Conservation (phyloP, 2,797 vertebrate species). For the Sebastes kiyomatsui region DNA sequence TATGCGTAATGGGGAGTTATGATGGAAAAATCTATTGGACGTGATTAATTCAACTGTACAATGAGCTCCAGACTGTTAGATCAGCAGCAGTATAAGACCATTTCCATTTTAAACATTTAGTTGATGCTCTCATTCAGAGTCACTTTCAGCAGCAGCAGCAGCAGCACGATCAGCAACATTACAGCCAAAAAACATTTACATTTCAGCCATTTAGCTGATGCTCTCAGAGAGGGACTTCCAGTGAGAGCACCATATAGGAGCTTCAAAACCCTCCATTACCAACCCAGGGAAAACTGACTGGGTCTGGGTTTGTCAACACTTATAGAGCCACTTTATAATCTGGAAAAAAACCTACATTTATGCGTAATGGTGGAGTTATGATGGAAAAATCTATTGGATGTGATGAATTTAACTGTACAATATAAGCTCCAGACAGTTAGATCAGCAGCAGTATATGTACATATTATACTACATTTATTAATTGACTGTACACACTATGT, state of each 20-base stretch:
- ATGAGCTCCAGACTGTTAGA: background rate
- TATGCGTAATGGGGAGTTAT: background rate
- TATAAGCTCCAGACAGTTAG: too few relatives aligned
- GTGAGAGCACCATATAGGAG: background rate
- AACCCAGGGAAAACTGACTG: background rate
- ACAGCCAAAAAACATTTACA: slow-evolving; percentile 52
- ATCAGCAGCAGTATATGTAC: too few relatives aligned
- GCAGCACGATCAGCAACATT: slow-evolving; percentile 28
- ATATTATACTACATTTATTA: too few relatives aligned
- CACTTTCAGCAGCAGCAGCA: slow-evolving; percentile 10
- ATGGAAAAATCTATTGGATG: too few relatives aligned
- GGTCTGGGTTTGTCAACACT: too few relatives aligned
- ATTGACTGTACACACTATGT: too few relatives aligned
- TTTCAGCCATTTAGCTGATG: slow-evolving; percentile 54
- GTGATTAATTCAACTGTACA: background rate
- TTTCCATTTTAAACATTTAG: slow-evolving; percentile 20
- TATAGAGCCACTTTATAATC: too few relatives aligned
- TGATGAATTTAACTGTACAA: too few relatives aligned
- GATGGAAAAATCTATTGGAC: background rate
- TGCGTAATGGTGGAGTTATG: too few relatives aligned
- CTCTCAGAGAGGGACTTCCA: slow-evolving; percentile 30
- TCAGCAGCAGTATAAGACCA: background rate
- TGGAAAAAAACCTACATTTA: too few relatives aligned
- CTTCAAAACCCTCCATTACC: slow-evolving; percentile 20
- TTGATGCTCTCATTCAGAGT: slow-evolving; percentile 9